These are phyloP conservation scores for Podarcis siculus DNA, from an alignment of 2,797 vertebrate species.

Conservation along the genomic window DNA sequence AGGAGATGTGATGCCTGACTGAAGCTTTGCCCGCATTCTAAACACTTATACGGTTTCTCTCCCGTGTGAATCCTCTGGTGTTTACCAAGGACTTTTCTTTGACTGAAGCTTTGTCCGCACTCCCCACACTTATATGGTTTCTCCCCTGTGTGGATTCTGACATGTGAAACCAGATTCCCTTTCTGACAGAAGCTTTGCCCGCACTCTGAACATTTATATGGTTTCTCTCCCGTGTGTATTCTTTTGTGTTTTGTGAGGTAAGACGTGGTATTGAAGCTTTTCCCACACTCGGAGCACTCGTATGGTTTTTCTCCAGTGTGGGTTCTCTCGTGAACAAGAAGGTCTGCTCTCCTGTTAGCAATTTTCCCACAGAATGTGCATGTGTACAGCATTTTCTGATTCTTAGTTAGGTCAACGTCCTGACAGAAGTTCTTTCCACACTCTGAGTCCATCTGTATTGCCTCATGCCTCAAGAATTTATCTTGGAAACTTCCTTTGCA, in stretches of 20 bases:
- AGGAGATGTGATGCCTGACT: constrained; percentile 56
- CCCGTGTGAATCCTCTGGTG: constrained; percentile 73
- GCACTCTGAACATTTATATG: constrained; percentile 74
- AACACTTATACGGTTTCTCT: constrained; percentile 59
- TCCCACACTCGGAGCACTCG: constrained; percentile 63
- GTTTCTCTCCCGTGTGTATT: constrained; percentile 67
- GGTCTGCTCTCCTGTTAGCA: constrained; percentile 80
- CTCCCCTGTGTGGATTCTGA: constrained; percentile 32
- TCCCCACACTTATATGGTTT: constrained; percentile 37
- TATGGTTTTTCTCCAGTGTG: constrained; percentile 73
- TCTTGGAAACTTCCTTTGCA: not conserved
- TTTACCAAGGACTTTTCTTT: constrained; percentile 70
- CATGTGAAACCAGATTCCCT: constrained; percentile 70
- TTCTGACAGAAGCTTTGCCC: constrained; percentile 58
- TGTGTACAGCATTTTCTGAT: constrained; percentile 65
- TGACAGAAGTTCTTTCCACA: not conserved
- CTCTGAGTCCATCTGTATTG: too few species aligned
- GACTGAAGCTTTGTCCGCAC: constrained; percentile 70
- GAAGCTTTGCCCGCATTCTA: constrained; percentile 69
- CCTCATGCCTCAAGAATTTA: not conserved
- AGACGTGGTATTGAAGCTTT: constrained; percentile 56
- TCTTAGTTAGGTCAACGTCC: not conserved
- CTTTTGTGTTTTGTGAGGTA: constrained; percentile 74
- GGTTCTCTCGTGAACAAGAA: constrained; percentile 79
- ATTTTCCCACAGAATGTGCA: constrained; percentile 79